A percentile compares a stretch with the other conserved stretches of the same genome.
phyloP scores from a whole-genome alignment of 2,797 vertebrate genomes.

The Sebastes reedi region DNA sequence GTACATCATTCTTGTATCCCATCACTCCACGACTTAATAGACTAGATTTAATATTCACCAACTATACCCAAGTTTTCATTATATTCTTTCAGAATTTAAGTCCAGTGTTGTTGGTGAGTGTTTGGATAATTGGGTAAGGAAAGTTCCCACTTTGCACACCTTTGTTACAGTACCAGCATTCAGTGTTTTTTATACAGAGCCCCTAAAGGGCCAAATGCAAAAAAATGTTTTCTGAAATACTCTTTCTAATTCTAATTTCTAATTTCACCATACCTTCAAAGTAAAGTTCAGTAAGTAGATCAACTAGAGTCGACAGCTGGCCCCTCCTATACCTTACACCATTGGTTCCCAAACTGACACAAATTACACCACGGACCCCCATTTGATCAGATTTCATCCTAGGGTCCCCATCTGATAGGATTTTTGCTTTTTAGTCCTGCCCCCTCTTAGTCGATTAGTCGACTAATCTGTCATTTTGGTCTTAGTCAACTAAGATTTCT shows the following conservation, averaged over 20 bases:
- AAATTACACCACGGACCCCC: too few relatives aligned
- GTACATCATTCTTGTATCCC: background rate
- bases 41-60: background rate
- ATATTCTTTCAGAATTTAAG: background rate
- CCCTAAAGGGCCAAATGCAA: background rate
- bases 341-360: too few relatives aligned
- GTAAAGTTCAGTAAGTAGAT: background rate
- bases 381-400: too few relatives aligned
- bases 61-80: background rate
- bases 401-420: too few relatives aligned
- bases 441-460: too few relatives aligned
- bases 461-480: too few relatives aligned
- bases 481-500: too few relatives aligned
- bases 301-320: background rate
- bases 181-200: background rate
- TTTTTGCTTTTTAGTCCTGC: fast-evolving
- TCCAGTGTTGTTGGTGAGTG: background rate
- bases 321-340: too few relatives aligned
- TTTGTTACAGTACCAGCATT: background rate
- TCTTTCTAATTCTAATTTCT: background rate
- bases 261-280: background rate
- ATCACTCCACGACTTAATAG: background rate
- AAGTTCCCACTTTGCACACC: background rate
- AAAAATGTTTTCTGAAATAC: background rate
- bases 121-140: background rate